Evolutionary conservation across 1,140 invertebrate species (phyloP), one percentile per base, ranked within the genome.

Genomic region (Oryzaephilus surinamensis): DNA sequence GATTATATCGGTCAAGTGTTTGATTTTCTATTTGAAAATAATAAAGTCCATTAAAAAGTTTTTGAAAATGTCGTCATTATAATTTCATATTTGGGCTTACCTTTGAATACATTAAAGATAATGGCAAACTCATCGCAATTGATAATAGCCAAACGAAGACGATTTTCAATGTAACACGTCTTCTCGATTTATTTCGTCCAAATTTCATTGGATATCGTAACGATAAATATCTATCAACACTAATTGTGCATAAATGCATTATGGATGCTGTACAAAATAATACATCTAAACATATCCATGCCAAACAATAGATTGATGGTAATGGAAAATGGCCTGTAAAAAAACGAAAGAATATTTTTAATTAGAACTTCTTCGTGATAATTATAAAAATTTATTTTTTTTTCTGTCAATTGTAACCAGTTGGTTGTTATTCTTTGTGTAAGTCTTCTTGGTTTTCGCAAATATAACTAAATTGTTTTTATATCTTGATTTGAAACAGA

Each of bases 191-290:
- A 60, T 92, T 89, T 28, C 88, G 71, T 8, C 88, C 89, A 52
- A 91, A 92, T 53, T 81, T 77, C 81, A 90, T 88, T 0, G 86
- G 86, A 58, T 87, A 89, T 6, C 84, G 72, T 12, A 92, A 70
- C 11, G 82, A 86, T 5, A 90, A 71, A 60, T 85, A 88, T 50
- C 91, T 77, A 66, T 96, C 92, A 46, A 96, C 84, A 50, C 85
- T 89, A 58, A 97, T 95, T 34, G 91, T 95, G 63, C 90, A 94
- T 14, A 97, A 71, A 64, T 97, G 92, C 78, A 96, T 87, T 55
- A 96, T 94, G 34, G 88, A 93, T 0, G 91, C 91, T 1, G 92
- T 97, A 60, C 89, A 94, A 57, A 95, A 93, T 0, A 97, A 70
- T 0, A 97, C 92, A 66, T 97, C 93, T 51, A 89, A 69, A 50